Percentiles rank a stretch among this genome's conserved stretches.
Conservation (phyloP, 2,113 vertebrate species). For the Alethe castanea region DNA sequence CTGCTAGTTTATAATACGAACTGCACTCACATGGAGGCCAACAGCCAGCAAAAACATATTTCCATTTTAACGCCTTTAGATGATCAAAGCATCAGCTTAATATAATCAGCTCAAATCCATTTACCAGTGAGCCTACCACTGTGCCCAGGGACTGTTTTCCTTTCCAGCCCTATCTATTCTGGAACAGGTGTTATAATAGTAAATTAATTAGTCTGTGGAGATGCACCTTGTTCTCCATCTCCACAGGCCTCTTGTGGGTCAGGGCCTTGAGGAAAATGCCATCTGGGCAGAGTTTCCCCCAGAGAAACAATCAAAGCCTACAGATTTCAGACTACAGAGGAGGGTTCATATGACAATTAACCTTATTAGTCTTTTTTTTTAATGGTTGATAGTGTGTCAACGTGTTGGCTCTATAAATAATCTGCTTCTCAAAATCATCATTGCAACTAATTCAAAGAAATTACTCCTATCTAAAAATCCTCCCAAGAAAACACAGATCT, state of each 20-base stretch:
- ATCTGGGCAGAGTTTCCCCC: slow-evolving; percentile 92
- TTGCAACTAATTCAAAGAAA: slow-evolving; percentile 43
- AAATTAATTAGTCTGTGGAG: slow-evolving; percentile 99
- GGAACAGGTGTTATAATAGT: slow-evolving; percentile 99
- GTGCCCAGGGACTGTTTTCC: slow-evolving; percentile 82
- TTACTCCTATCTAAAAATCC: slow-evolving; percentile 28
- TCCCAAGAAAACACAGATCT: background rate
- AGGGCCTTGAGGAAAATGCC: slow-evolving; percentile 91
- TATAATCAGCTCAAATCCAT: slow-evolving; percentile 99
- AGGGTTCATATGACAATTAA: slow-evolving; percentile 98
- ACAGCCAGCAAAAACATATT: slow-evolving; percentile 91
- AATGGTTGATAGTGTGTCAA: slow-evolving; percentile 77
- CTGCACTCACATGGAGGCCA: slow-evolving; percentile 73
- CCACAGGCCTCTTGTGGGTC: slow-evolving; percentile 88
- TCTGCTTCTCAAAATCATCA: slow-evolving; percentile 67
- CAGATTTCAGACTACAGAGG: slow-evolving; percentile 86
- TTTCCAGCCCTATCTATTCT: slow-evolving; percentile 92
- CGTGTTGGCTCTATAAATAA: slow-evolving; percentile 76
- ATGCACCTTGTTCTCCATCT: slow-evolving; percentile 94
- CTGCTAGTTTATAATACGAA: slow-evolving; percentile 60
- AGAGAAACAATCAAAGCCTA: slow-evolving; percentile 84
- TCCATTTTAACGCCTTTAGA: slow-evolving; percentile 96
- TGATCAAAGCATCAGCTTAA: slow-evolving; percentile 99
- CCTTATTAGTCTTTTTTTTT: slow-evolving; percentile 91
- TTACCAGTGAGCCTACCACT: slow-evolving; percentile 85